Evolutionary conservation across 2,888 invertebrate species (phyloP), one percentile per base, ranked within the genome.

Genomic region (Trileptium ribeirensis): DNA sequence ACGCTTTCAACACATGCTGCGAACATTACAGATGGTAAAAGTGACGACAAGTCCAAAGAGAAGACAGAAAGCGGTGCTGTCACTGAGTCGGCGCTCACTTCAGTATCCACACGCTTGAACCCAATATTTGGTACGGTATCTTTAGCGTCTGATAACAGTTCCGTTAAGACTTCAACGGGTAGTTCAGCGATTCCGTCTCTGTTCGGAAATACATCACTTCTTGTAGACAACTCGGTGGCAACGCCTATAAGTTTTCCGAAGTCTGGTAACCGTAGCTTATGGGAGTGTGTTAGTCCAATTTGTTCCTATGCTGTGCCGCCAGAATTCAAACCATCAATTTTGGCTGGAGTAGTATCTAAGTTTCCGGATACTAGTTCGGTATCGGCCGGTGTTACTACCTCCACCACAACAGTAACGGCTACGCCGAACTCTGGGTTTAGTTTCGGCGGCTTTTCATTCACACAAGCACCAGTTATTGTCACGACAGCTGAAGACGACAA

Each of bases 381-480:
- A 15, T 51, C 51, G 24, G 8, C 51, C 8, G 8, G 51, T 51
- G 51, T 51, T 51, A 24, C 24, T 51, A 8, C 51, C 8, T 8
- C 24, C 8, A 51, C 51, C 8, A 51, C 51, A 15, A 51, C 24
- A 51, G 51, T 15, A 8, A 51, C 51, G 24, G 51, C 51, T 51
- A n/a, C 37, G n/a, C 36, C 34, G n/a, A n/a, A n/a, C 34, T 29
- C 33, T 36, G 77, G 77, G 37, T 75, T 37, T 75, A 37, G 2
- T 3, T 75, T 75, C 36, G 77, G 77, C n/a, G 77, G 77, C 24
- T 75, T 75, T 38, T 75, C 77, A n/a, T 75, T 75, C 36, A 75
- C n/a, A n/a, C 36, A 33, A n/a, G 33, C 77, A 8, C 77, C 77
- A 75, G 77, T 33, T 29, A 75, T 38, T n/a, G 36, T 36, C 33